Evolutionary conservation across 2,797 vertebrate species (phyloP), one percentile per base, ranked within the genome.

Genomic region (Psittacula echo): DNA sequence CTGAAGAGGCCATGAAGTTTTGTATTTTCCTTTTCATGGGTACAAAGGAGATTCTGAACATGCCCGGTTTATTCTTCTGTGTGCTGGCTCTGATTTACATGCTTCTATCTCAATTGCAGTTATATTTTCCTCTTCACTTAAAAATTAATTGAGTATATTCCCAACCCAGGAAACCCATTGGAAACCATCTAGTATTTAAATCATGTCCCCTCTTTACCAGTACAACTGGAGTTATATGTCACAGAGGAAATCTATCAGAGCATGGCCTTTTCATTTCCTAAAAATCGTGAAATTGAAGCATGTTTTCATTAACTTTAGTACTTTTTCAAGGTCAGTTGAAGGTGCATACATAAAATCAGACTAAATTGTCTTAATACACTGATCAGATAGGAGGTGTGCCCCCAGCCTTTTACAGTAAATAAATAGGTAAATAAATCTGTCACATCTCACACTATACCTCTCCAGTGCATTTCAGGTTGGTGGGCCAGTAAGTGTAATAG

Each of bases 201-300:
- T 89, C 58, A 73, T 37, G 26, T 48, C 60, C 27, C 50, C 51
- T 96, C 56, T 44, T 54, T 77, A 51, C 92, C 60, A 41, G 70
- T 84, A 84, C 54, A 67, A 88, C 58, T 91, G 64, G 66, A 93
- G 19, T 42, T 91, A 91, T 91, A 91, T 86, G 92, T 94, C 93
- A 90, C 17, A 0, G 37, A 90, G 71, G 60, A 88, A 73, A 94
- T 94, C 67, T 77, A 92, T 94, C 93, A 94, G 65, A 79, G 85
- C 64, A 73, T 93, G 93, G 79, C 81, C 87, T 96, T 96, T 96
- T 94, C 87, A 73, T 83, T 93, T 90, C 73, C 78, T 88, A 84
- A 82, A 54, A 77, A 58, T 88, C 88, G 65, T 51, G 66, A 85
- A 93, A 84, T 5, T 81, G 82, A 95, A 90, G 58, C 47, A 64